Evolutionary conservation across 2,797 vertebrate species (phyloP).

Genomic region (Pteronotus mesoamericanus): DNA sequence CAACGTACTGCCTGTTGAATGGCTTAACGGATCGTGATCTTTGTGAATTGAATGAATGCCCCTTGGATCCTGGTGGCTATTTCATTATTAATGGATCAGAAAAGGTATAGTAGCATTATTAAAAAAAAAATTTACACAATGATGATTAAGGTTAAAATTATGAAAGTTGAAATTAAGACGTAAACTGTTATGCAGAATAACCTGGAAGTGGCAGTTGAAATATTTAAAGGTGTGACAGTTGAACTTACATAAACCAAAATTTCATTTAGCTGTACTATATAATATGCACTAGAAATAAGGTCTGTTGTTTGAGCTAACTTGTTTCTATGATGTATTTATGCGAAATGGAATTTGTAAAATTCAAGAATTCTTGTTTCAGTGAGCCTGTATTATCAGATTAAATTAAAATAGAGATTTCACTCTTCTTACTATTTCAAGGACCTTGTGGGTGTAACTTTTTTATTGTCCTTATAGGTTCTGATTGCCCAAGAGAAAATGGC

Average conservation of each 20-base stretch:
- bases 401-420: slow-evolving; percentile 25
- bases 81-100: slow-evolving; percentile 99
- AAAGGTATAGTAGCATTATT: slow-evolving; percentile 85
- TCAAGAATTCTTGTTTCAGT: neutral
- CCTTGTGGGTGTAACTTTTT: neutral
- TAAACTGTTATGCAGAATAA: neutral
- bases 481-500: slow-evolving; percentile 99
- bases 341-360: neutral
- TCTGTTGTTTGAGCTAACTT: neutral
- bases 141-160: neutral
- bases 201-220: neutral
- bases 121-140: neutral
- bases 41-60: slow-evolving; percentile 97
- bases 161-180: slow-evolving; percentile 17
- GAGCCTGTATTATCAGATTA: neutral
- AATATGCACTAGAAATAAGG: neutral
- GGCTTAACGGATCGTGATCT: slow-evolving; percentile 96
- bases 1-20: slow-evolving; percentile 96
- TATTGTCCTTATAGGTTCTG: slow-evolving; percentile 87
- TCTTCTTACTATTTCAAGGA: neutral
- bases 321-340: neutral
- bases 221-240: neutral
- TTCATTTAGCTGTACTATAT: neutral
- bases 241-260: neutral
- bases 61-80: slow-evolving; percentile 97